Evolutionary conservation across 2,113 vertebrate genomes (phyloP), one percentile per base, ranked within the genome.

Genomic region (Plectropomus leopardus): DNA sequence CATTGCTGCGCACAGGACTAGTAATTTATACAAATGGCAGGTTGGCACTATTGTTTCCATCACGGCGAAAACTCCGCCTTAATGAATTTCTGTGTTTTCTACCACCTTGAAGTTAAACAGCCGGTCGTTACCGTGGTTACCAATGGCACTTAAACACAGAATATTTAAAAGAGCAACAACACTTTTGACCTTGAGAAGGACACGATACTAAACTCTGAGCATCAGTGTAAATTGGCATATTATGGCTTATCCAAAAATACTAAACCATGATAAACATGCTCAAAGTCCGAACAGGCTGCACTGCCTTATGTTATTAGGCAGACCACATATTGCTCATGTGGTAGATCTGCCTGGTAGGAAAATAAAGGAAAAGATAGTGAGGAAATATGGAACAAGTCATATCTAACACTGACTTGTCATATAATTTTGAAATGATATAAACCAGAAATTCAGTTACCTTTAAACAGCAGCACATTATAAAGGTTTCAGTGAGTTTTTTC

Each of bases 61-160:
- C 9, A 48, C 7, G 34, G 26, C 55, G 47, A 58, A 72, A 64
- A 73, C 6, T 5, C 17, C 58, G 65, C 11, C 45, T 53, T 65
- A 15, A 73, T 65, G 16, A 21, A 17, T 60, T 55, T 66, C 24
- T 68, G 9, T 54, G 13, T 72, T 53, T 60, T 82, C 9, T 50
- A 11, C 19, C 24, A 9, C 34, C 2, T 69, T 59, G 10, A 48
- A 36, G 14, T 77, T 54, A 30, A 45, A 28, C 47, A 61, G 32
- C 36, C 21, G 9, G n/a, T 59, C 36, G 72, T 82, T 81, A 69
- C 78, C 55, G 51, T 71, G 48, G 75, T 82, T 76, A 83, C 84
- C 58, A 24, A 4, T 48, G 45, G 15, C 59, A 26, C 3, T 55
- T 44, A 63, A 68, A 64, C 21, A 7, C 6, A 4, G 58, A 16